These are phyloP conservation scores for Molanna angustata DNA, from an alignment of 2,888 invertebrate genomes.

Conservation along the genomic window DNA sequence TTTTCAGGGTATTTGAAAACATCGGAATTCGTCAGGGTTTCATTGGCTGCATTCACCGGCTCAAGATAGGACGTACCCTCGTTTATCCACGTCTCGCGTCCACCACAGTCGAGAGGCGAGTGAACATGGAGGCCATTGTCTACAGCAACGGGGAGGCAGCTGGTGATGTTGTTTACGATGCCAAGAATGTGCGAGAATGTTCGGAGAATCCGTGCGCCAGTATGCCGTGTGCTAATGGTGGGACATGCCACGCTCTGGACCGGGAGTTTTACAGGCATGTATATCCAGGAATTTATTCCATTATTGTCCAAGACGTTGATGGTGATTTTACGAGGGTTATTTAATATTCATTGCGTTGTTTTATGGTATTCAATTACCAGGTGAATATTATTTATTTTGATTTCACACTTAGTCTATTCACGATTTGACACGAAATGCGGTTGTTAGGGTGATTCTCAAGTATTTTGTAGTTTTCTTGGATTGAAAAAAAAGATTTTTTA, in stretches of 20 bases:
- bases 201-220: conserved; percentile 75
- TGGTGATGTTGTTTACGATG: conserved; percentile 59
- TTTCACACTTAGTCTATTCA: no score
- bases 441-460: no score
- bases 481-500: no score
- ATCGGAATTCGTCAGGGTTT: conserved; percentile 78
- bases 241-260: conserved; percentile 51
- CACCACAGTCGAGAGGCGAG: conserved; percentile 60
- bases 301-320: neutral
- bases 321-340: no score
- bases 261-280: conserved; percentile 41
- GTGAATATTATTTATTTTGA: no score
- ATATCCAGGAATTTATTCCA: neutral
- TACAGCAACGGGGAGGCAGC: neutral
- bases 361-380: no score
- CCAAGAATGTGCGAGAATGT: conserved; percentile 70
- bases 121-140: conserved; percentile 54
- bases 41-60: conserved; percentile 78
- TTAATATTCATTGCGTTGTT: no score
- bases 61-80: conserved; percentile 77
- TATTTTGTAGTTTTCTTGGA: no score
- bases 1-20: conserved; percentile 75
- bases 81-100: conserved; percentile 55
- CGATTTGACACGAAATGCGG: no score
- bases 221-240: conserved; percentile 71